These are phyloP conservation scores for Eurois occulta DNA, from an alignment of 2,888 invertebrate species.

Conservation along the genomic window DNA sequence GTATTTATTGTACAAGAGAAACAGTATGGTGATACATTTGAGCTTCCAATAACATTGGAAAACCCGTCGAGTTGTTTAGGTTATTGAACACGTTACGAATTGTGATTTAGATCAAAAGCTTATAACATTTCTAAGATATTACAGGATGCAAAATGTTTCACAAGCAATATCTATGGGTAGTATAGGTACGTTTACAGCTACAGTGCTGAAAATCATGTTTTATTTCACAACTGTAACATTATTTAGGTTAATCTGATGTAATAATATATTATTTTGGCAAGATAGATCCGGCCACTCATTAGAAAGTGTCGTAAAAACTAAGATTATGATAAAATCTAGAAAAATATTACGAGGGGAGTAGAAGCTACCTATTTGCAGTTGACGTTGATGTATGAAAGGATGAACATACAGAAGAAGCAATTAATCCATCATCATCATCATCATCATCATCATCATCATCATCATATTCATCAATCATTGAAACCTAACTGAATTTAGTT, in stretches of 20 bases:
- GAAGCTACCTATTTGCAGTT: neutral
- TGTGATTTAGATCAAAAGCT: conserved; percentile 54
- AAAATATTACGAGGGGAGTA: conserved; percentile 19
- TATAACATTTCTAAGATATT: conserved; percentile 34
- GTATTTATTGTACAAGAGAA: conserved; percentile 36
- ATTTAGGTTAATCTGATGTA: conserved; percentile 55
- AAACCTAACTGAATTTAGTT: neutral
- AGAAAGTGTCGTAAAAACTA: conserved; percentile 28
- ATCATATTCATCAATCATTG: too few relatives aligned
- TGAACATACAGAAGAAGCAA: neutral
- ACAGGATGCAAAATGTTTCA: conserved; percentile 20
- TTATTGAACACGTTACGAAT: conserved; percentile 45
- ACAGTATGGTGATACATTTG: conserved; percentile 21
- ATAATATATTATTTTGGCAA: conserved; percentile 57
- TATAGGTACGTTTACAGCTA: neutral
- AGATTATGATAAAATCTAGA: conserved; percentile 35
- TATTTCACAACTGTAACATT: conserved; percentile 39
- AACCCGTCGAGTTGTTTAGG: conserved; percentile 37
- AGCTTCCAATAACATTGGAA: conserved; percentile 49
- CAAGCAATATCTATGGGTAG: neutral
- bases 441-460: too few relatives aligned
- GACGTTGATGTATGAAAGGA: conserved; percentile 24
- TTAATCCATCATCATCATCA: too few relatives aligned
- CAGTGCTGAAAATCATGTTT: conserved; percentile 28
- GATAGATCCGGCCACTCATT: conserved; percentile 33